These are phyloP conservation scores for Cheilosia vulpina DNA, from an alignment of 2,888 invertebrate genomes.

Conservation along the genomic window DNA sequence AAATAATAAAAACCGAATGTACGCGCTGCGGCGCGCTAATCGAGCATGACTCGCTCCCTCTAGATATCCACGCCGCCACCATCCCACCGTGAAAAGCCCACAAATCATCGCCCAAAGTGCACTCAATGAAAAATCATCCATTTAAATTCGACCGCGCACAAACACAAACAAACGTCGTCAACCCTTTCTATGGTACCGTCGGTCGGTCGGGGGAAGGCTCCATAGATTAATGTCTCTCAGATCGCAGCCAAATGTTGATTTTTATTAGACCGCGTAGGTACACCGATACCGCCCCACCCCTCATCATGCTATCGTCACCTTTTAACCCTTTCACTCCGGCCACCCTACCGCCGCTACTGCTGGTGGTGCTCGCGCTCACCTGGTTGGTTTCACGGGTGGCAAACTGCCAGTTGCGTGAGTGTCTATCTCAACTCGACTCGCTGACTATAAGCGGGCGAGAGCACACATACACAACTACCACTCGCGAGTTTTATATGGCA, in stretches of 20 bases:
- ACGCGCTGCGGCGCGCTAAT: conserved; percentile 47
- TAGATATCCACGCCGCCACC: conserved; percentile 6
- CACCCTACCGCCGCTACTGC: neutral
- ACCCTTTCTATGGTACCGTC: conserved; percentile 35
- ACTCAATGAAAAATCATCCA: conserved; percentile 75
- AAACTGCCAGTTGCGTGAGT: conserved; percentile 61
- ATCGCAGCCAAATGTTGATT: conserved; percentile 57
- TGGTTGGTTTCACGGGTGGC: conserved; percentile 52
- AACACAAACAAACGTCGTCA: conserved; percentile 15
- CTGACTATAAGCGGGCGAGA: conserved; percentile 30
- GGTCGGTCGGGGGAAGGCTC: conserved; percentile 1
- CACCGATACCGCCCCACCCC: neutral
- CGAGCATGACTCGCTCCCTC: conserved; percentile 65
- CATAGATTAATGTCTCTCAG: conserved; percentile 58
- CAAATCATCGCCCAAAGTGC: conserved; percentile 73
- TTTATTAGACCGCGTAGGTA: conserved; percentile 67
- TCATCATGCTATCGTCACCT: conserved; percentile 69
- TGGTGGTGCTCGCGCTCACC: conserved; percentile 28
- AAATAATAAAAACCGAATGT: conserved; percentile 64
- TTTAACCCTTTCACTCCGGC: conserved; percentile 66
- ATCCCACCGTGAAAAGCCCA: conserved; percentile 54
- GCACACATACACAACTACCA: conserved; percentile 10
- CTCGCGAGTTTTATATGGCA: conserved; percentile 41
- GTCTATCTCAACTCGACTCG: conserved; percentile 52
- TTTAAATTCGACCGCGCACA: conserved; percentile 50